Evolutionary conservation across 2,888 invertebrate species (phyloP).

Genomic region (Sicus ferrugineus): DNA sequence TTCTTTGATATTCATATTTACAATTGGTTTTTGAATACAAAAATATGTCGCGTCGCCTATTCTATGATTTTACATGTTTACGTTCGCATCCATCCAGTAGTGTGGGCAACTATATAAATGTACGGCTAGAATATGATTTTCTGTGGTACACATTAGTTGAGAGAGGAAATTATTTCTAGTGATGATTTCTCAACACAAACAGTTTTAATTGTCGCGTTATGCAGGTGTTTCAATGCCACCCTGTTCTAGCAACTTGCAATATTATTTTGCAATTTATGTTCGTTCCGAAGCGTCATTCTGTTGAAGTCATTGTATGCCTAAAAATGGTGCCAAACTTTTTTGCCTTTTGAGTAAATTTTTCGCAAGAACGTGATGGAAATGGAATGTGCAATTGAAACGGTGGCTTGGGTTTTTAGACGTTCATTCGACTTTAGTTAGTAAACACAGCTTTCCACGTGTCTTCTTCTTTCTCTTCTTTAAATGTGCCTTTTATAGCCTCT

Average conservation of each 20-base stretch:
- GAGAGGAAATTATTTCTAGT: background rate
- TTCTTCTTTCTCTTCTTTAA: too few relatives aligned
- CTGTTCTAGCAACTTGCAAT: background rate
- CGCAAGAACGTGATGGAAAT: too few relatives aligned
- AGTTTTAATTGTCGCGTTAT: background rate
- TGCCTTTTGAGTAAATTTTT: too few relatives aligned
- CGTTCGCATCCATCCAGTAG: background rate
- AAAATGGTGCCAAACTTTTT: too few relatives aligned
- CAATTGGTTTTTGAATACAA: conserved; percentile 15
- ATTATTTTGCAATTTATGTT: background rate
- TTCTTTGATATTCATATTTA: conserved; percentile 6
- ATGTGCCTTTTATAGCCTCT: too few relatives aligned
- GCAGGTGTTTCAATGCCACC: background rate
- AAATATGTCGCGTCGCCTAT: too few relatives aligned
- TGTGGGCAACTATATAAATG: background rate
- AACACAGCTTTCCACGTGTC: too few relatives aligned
- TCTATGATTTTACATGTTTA: background rate
- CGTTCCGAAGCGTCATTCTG: conserved; percentile 32
- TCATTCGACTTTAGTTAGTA: too few relatives aligned
- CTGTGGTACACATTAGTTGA: background rate
- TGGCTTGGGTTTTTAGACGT: too few relatives aligned
- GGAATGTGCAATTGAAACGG: too few relatives aligned
- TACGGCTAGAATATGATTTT: background rate
- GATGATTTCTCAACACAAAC: background rate
- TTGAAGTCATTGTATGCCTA: conserved; percentile 28